Base-by-base conservation (phyloP, 2,113 vertebrate species). In the Probosciger aterrimus region DNA sequence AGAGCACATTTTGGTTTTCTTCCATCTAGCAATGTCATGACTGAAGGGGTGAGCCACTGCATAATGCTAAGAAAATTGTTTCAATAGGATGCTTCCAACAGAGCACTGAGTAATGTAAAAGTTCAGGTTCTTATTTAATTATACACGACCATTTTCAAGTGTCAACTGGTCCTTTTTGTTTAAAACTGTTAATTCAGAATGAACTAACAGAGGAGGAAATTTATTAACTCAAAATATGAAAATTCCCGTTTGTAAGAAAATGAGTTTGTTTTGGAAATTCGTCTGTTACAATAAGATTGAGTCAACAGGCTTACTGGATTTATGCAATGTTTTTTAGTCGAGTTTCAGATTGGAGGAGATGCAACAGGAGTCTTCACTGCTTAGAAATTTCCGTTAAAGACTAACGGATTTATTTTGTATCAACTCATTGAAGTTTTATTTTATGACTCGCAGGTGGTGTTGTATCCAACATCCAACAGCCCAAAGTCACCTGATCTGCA, bases 381-480 rank as follows among this genome's bases (percentile, higher is more conserved):
- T 87, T 67, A 44, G 33, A 80, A n/a, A 39, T 78, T 50, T 50
- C 25, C 44, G 14, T 10, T 86, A 60, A 80, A 63, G 35, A 31
- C 24, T 62, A 43, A 14, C 14, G 74, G 31, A 4, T 9, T 37
- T 80, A 65, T 69, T 69, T 47, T 75, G 1, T 8, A 35, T 89
- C 65, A 46, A 0, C 19, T 18, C 3, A 13, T 15, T 94, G 73
- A 97, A 85, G 6, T 37, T 93, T 93, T 74, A 39, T 91, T 88
- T 86, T 78, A 22, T 96, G 65, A n/a, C 46, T 96, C 93, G 12
- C 95, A 99, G 99, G 99, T 99, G 75, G 94, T 99, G 53, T 97
- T 99, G 74, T 99, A 98, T 80, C 99, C 99, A 47, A 99, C 99
- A 30, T 98, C 98, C 28, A 99, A 98, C 52, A 99, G 99, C 53